Conservation (phyloP, 2,888 invertebrate genomes). For the Lysandra bellargus region DNA sequence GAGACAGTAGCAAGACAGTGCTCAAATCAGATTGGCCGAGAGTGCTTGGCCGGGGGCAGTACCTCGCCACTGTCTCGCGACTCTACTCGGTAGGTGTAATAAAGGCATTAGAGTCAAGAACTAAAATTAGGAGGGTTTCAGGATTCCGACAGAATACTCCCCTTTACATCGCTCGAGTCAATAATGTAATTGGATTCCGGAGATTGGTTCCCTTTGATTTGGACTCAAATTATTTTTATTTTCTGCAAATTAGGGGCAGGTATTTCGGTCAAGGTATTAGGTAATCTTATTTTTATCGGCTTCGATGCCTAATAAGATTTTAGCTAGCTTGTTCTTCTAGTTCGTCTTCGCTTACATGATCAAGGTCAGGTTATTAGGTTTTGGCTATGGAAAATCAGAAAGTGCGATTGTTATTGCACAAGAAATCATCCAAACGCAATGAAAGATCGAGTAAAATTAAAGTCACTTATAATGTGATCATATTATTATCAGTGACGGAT, state of each 20-base stretch:
- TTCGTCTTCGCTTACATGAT: no score
- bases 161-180: not conserved
- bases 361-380: not conserved
- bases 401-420: not conserved
- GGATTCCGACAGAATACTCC: not conserved
- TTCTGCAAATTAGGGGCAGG: not conserved
- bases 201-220: slow-evolving; percentile 8
- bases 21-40: no score
- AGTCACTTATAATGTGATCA: not conserved
- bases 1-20: no score
- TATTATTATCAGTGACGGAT: not conserved
- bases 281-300: not conserved
- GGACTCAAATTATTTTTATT: not conserved
- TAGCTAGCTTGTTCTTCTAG: not conserved
- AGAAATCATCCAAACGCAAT: no score
- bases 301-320: not conserved
- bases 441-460: not conserved
- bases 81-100: no score
- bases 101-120: not conserved
- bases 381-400: not conserved
- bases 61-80: no score
- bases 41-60: no score
- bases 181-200: not conserved
- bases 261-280: not conserved
- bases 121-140: slow-evolving; percentile 16